Base-by-base conservation (phyloP, 2,888 invertebrate species). In the Acleris literana region DNA sequence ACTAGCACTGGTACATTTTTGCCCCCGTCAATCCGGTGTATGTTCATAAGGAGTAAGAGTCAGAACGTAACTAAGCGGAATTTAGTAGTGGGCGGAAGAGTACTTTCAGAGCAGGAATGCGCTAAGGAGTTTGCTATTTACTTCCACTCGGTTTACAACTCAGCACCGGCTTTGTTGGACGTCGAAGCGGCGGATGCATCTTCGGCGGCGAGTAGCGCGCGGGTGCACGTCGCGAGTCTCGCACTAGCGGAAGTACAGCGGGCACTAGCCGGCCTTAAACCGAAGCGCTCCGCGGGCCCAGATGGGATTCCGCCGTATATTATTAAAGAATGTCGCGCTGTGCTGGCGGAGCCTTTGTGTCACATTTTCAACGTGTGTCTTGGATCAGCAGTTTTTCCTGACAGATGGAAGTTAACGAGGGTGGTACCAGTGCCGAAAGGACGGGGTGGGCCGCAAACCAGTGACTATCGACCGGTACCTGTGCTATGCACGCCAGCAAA, bases 301-400 rank as follows among this genome's bases (percentile, higher is more conserved):
- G 65, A 69, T 39, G 65, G 63, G 11, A 69, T 69, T 5, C 69
- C 68, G 1, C 52, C 69, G 3, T 69, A 44, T 44, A 20, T 69
- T 7, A 20, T 63, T n/a, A 69, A 63, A n/a, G 65, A 65, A 18
- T 65, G 63, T 17, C 17, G 49, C 5, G 11, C 9, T n/a, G 55
- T 56, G 0, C n/a, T 69, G 3, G 52, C 46, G 1, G 55, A 33
- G 2, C 65, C 63, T 0, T 46, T 69, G 13, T 33, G 46, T 7
- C 52, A 69, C 29, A 16, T 69, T 39, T 62, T 65, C 17, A 65
- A 65, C 13, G 4, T 49, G 1, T 25, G 33, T 29, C 16, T 65
- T 4, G 39, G n/a, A 29, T 25, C 55, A 6, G 43, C 20, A 6
- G 49, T 43, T 3, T 65, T 55, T 17, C 56, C 60, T 2, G 55